Percentiles rank a stretch among this genome's conserved stretches.
Evolutionary conservation across 2,113 vertebrate genomes (phyloP).

Genomic region (Eolophus roseicapilla): DNA sequence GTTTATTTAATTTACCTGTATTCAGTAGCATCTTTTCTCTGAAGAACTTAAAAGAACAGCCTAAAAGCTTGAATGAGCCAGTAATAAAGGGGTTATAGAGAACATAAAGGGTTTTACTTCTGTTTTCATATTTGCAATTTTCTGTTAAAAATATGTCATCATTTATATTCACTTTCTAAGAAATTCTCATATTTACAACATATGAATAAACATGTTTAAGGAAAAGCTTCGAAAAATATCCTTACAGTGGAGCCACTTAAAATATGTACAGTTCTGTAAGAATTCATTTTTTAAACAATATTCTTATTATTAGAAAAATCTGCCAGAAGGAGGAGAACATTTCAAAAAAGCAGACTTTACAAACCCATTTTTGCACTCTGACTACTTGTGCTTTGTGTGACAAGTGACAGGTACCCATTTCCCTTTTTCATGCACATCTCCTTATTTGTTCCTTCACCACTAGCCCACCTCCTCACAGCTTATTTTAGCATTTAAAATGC

Average conservation of each 20-base stretch:
- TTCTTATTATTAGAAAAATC: background rate
- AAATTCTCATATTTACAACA: background rate
- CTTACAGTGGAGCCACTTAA: background rate
- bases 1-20: background rate
- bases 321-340: background rate
- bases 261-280: background rate
- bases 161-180: background rate
- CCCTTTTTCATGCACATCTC: background rate
- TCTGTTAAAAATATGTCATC: background rate
- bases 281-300: background rate
- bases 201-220: background rate
- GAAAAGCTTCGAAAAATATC: background rate
- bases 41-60: background rate
- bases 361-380: background rate
- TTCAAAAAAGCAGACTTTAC: background rate
- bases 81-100: background rate
- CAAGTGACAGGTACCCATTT: background rate
- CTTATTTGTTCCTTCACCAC: background rate
- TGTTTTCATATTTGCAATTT: background rate
- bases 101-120: background rate
- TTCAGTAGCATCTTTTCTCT: background rate
- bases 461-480: background rate
- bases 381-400: background rate
- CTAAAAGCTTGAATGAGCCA: background rate
- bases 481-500: background rate